Evolutionary conservation across 2,888 invertebrate species (phyloP), one percentile per base, ranked within the genome.

Genomic region (Dyspetes luteomarginatus): DNA sequence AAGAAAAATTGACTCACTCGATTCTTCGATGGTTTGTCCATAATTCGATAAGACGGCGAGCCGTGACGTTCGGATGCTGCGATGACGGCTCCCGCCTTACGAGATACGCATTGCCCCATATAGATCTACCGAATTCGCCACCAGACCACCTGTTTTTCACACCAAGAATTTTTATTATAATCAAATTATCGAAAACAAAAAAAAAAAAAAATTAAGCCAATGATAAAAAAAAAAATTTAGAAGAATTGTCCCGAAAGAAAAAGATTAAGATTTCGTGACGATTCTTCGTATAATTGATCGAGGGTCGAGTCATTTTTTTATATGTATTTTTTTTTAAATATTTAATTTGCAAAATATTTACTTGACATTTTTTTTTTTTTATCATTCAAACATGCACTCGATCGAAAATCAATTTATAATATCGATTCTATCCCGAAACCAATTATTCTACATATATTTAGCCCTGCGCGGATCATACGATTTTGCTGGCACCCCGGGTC

Each of bases 71-170:
- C 94, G 93, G 94, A 93, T 93, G 94, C 92, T 93, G 94, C 94
- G 92, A 94, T 93, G 92, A 93, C 93, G 91, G 93, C 92, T 87
- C 93, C 93, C 91, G 93, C 93, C 92, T 93, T 94, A 93, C 95
- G 95, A 93, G 95, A 95, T 93, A 95, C 94, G 93, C 95, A 95
- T 95, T 95, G 95, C 94, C 95, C 95, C 95, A 95, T 95, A 94
- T 91, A 92, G 91, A 90, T 89, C 79, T 82, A 78, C 88, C 89
- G 87, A 89, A 87, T 88, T 89, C 85, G 82, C 86, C 85, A 86
- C 87, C 87, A 82, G 87, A 85, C 87, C 88, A 86, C 85, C 89
- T 91, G 76, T 78, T 80, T 62, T 30, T 15, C 60, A n/a, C n/a
- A n/a, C n/a, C n/a, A n/a, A n/a, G n/a, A n/a, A n/a, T n/a, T n/a